Percentiles rank a stretch among this genome's conserved stretches.
Evolutionary conservation across 1,140 invertebrate species (phyloP).

Genomic region (Polypedilum pembai): DNA sequence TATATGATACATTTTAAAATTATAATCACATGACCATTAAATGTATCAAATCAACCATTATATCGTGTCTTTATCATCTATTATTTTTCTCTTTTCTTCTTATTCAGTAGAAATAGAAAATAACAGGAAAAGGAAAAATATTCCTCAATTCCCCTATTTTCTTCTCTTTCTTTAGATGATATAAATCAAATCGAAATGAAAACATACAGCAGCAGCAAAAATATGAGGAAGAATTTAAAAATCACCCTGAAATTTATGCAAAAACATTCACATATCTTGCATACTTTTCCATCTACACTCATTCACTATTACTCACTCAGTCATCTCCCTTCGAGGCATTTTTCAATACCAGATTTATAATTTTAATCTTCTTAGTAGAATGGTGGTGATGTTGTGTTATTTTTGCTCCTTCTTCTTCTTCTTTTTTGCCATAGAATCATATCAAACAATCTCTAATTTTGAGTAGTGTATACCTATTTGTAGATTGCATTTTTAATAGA

Average conservation of each 20-base stretch:
- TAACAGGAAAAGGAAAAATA: neutral
- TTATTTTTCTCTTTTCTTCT: neutral
- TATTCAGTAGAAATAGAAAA: neutral
- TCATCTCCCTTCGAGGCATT: neutral
- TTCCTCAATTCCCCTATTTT: conserved; percentile 6
- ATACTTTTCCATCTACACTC: neutral
- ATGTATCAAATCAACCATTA: conserved; percentile 27
- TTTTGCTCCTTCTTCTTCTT: neutral
- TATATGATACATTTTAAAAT: neutral
- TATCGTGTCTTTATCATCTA: conserved; percentile 9
- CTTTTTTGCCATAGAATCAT: neutral
- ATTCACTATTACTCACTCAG: neutral
- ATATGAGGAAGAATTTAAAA: neutral
- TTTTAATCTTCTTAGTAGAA: conserved; percentile 24
- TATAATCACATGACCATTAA: conserved; percentile 3
- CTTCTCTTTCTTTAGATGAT: neutral
- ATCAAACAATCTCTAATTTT: neutral
- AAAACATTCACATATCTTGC: conserved; percentile 23
- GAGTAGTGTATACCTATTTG: conserved; percentile 21
- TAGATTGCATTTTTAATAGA: conserved; percentile 25
- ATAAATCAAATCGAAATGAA: conserved; percentile 14
- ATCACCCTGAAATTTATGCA: conserved; percentile 23
- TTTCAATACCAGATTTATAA: conserved; percentile 28
- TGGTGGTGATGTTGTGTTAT: neutral
- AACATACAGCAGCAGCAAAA: neutral